Percentiles rank a stretch among this genome's conserved stretches.
Evolutionary conservation across 1,140 invertebrate genomes (phyloP).

Genomic region (Hypothenemus hampei): DNA sequence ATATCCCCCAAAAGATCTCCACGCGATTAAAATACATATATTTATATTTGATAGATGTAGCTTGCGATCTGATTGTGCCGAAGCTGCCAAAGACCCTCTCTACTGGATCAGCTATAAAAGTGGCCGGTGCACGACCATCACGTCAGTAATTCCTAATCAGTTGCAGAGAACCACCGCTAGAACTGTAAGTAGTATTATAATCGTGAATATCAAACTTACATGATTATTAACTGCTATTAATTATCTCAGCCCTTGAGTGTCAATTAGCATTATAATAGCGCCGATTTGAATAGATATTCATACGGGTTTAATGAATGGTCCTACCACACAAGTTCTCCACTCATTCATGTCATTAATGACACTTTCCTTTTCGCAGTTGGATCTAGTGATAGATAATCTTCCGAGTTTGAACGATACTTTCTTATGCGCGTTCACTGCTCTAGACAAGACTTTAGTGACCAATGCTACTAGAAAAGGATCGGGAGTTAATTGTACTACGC

Average conservation of each 20-base stretch:
- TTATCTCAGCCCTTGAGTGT: too few relatives aligned
- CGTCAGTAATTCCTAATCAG: conserved; percentile 83
- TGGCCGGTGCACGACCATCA: conserved; percentile 92
- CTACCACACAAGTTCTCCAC: too few relatives aligned
- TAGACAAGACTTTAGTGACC: conserved; percentile 84
- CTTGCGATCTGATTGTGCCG: conserved; percentile 82
- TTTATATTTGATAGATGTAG: conserved; percentile 69
- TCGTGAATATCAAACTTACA: neutral
- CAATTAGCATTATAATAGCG: too few relatives aligned
- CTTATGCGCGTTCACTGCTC: conserved; percentile 87
- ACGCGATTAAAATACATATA: too few relatives aligned
- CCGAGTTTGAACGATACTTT: conserved; percentile 84
- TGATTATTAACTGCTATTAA: too few relatives aligned
- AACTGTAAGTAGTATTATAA: conserved; percentile 54
- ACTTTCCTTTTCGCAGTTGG: conserved; percentile 53
- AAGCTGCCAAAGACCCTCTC: conserved; percentile 84
- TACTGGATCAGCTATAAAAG: conserved; percentile 97
- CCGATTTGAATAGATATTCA: too few relatives aligned
- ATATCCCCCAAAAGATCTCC: too few relatives aligned
- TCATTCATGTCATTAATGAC: too few relatives aligned
- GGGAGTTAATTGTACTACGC: conserved; percentile 91
- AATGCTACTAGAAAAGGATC: conserved; percentile 84
- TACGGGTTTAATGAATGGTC: too few relatives aligned
- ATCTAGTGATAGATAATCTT: conserved; percentile 88
- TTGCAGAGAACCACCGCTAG: conserved; percentile 88